Conservation (phyloP, 2,888 invertebrate genomes). For the Zaprionus bogoriensis region DNA sequence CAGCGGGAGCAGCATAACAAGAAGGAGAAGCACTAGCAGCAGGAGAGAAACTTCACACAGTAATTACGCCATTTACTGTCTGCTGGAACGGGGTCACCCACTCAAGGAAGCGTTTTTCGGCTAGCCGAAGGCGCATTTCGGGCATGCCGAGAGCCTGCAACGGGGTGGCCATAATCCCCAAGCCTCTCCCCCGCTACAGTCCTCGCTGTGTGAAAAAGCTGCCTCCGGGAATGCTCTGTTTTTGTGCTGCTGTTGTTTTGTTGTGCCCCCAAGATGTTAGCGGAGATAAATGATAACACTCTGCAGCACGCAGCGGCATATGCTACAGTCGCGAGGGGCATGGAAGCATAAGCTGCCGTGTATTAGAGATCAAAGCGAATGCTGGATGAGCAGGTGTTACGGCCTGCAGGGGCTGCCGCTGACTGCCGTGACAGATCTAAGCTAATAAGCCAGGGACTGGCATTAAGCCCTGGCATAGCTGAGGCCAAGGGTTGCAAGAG, state of each 20-base stretch:
- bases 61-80: conserved; percentile 79
- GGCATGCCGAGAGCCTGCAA: not conserved
- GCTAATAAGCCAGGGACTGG: conserved; percentile 53
- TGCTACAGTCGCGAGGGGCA: conserved; percentile 26
- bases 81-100: conserved; percentile 70
- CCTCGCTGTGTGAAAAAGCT: conserved; percentile 19
- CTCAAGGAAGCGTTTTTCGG: conserved; percentile 64
- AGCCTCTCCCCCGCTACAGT: too few relatives aligned
- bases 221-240: conserved; percentile 15
- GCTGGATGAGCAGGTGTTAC: conserved; percentile 55
- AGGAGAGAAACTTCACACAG: conserved; percentile 66
- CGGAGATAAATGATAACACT: conserved; percentile 74
- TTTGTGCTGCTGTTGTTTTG: conserved; percentile 46
- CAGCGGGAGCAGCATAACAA: not conserved
- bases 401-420: conserved; percentile 16
- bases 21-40: conserved; percentile 21
- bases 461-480: not conserved
- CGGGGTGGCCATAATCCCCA: too few relatives aligned
- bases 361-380: conserved; percentile 65
- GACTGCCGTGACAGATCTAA: conserved; percentile 43
- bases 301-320: conserved; percentile 53
- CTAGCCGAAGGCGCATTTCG: conserved; percentile 24
- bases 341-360: conserved; percentile 4
- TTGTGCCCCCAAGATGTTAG: conserved; percentile 67
- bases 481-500: conserved; percentile 20